A percentile compares a stretch with the other conserved stretches of the same genome.
These are phyloP conservation scores for Momotus momota DNA, from an alignment of 2,797 vertebrate genomes.

Conservation along the genomic window DNA sequence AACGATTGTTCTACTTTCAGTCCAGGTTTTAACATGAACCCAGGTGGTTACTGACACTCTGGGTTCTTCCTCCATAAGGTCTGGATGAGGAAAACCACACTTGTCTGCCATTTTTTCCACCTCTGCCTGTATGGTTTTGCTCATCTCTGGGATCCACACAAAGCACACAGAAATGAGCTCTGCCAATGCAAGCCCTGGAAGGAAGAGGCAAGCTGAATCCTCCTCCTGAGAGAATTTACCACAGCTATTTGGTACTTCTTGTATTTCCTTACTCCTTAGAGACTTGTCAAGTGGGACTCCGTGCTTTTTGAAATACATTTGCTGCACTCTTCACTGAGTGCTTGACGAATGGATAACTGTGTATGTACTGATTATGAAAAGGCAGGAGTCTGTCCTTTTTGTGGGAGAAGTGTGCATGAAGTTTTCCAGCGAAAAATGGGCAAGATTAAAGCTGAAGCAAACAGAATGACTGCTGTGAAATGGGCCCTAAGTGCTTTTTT, in stretches of 20 bases:
- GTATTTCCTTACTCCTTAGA: neutral
- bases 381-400: neutral
- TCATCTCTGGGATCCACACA: neutral
- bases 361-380: neutral
- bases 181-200: neutral
- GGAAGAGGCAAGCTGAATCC: neutral
- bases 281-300: neutral
- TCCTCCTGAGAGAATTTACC: neutral
- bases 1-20: neutral
- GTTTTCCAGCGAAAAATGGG: neutral
- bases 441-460: conserved; percentile 12
- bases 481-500: neutral
- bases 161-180: neutral
- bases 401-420: neutral
- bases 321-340: neutral
- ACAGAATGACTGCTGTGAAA: neutral
- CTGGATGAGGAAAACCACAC: neutral
- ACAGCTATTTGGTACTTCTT: neutral
- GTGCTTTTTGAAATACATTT: neutral
- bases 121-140: neutral
- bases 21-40: neutral
- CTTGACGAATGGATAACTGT: neutral
- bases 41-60: neutral
- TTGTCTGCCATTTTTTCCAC: neutral
- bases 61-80: neutral